These are phyloP conservation scores for Papilio glaucus DNA, from an alignment of 1,140 invertebrate species.

Conservation along the genomic window DNA sequence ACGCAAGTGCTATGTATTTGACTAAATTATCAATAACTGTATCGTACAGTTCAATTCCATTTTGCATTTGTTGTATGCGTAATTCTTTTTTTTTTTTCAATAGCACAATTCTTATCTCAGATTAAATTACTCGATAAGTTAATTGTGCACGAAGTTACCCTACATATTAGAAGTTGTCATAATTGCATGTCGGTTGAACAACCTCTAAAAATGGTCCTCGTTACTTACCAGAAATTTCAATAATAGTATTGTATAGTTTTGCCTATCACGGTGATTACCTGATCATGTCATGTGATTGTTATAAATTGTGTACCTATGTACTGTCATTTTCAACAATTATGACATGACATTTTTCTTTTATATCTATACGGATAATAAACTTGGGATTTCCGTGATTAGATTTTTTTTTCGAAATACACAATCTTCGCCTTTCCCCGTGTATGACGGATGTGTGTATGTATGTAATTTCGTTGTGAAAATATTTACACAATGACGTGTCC, in stretches of 20 bases:
- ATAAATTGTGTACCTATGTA: no score
- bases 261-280: no score
- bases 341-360: no score
- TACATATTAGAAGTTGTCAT: background rate
- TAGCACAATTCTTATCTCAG: background rate
- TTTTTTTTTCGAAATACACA: background rate
- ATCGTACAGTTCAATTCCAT: background rate
- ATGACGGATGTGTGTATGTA: conserved; percentile 8
- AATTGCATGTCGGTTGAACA: background rate
- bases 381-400: background rate
- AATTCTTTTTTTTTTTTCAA: background rate
- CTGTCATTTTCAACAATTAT: no score
- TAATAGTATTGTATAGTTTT: no score
- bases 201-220: conserved; percentile 10
- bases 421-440: background rate
- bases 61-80: background rate
- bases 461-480: conserved; percentile 21
- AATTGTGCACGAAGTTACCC: background rate
- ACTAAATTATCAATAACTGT: conserved; percentile 2
- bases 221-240: no score
- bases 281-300: no score
- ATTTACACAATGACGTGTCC: conserved; percentile 23
- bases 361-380: no score
- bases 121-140: background rate
- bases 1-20: background rate